Percentiles rank a stretch among this genome's conserved stretches.
These are phyloP conservation scores for Castor canadensis DNA, from an alignment of 2,113 vertebrate genomes.

Conservation along the genomic window DNA sequence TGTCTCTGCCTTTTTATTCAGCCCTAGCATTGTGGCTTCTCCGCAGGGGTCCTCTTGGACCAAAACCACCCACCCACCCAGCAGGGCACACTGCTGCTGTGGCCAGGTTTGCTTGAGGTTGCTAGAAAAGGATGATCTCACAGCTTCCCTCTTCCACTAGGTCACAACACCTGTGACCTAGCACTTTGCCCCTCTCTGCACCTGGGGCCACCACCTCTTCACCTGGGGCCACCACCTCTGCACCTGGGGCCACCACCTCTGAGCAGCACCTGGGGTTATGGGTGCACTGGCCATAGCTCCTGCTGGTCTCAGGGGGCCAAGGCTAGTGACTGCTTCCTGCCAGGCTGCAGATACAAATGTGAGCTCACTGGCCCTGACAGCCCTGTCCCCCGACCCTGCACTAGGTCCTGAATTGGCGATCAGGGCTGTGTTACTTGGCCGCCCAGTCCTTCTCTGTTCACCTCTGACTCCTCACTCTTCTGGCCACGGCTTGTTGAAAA, in stretches of 20 bases:
- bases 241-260: constrained; percentile 13
- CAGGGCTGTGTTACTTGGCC: too few relatives aligned
- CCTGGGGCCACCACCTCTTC: neutral
- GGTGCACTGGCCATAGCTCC: neutral
- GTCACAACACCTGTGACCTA: neutral
- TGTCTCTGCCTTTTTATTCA: fast-evolving
- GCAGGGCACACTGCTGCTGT: neutral
- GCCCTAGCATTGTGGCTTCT: neutral
- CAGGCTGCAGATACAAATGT: fast-evolving
- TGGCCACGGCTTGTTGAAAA: constrained; percentile 22
- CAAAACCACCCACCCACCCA: fast-evolving
- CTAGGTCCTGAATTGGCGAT: fast-evolving
- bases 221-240: neutral
- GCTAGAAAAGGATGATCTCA: neutral
- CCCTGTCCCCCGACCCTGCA: fast-evolving
- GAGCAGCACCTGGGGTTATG: neutral
- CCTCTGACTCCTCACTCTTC: neutral
- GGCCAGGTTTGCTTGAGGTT: neutral
- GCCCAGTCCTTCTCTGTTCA: too few relatives aligned
- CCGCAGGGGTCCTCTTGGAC: fast-evolving
- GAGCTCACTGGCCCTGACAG: fast-evolving
- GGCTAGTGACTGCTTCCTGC: neutral
- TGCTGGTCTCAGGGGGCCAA: neutral
- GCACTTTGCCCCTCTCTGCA: fast-evolving
- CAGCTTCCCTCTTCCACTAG: neutral